A percentile compares a stretch with the other conserved stretches of the same genome.
Conservation (phyloP, 2,888 invertebrate genomes). For the Actias luna region DNA sequence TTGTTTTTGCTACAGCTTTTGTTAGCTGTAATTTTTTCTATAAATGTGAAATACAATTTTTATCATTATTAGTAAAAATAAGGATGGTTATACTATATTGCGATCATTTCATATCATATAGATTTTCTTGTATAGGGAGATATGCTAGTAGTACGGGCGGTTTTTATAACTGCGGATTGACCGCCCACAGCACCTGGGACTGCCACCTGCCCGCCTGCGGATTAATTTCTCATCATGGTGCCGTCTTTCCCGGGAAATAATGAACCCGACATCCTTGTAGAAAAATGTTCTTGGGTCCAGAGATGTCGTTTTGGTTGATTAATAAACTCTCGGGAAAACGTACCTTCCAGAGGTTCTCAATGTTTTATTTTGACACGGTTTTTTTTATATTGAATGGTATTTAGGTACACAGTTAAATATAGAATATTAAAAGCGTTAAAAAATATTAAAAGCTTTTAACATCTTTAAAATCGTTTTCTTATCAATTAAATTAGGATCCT, state of each 20-base stretch:
- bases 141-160: slow-evolving; percentile 27
- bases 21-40: too few relatives aligned
- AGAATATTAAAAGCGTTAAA: too few relatives aligned
- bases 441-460: too few relatives aligned
- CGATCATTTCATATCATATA: too few relatives aligned
- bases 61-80: too few relatives aligned
- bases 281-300: slow-evolving; percentile 70
- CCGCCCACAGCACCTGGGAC: slow-evolving; percentile 60
- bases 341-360: slow-evolving; percentile 4
- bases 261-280: slow-evolving; percentile 67
- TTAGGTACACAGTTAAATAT: neutral
- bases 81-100: too few relatives aligned
- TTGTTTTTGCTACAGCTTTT: too few relatives aligned
- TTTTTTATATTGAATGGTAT: neutral
- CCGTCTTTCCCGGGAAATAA: slow-evolving; percentile 65
- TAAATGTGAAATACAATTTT: too few relatives aligned
- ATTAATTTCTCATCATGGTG: slow-evolving; percentile 79
- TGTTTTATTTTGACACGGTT: too few relatives aligned
- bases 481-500: too few relatives aligned
- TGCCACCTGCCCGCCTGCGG: slow-evolving; percentile 64
- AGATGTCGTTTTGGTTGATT: slow-evolving; percentile 65
- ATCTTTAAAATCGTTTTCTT: too few relatives aligned
- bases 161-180: slow-evolving; percentile 61
- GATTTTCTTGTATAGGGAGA: slow-evolving; percentile 28
- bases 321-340: slow-evolving; percentile 57